Percentiles rank a stretch among this genome's conserved stretches.
Evolutionary conservation across 2,113 vertebrate species (phyloP).

Genomic region (Chloebia gouldiae): DNA sequence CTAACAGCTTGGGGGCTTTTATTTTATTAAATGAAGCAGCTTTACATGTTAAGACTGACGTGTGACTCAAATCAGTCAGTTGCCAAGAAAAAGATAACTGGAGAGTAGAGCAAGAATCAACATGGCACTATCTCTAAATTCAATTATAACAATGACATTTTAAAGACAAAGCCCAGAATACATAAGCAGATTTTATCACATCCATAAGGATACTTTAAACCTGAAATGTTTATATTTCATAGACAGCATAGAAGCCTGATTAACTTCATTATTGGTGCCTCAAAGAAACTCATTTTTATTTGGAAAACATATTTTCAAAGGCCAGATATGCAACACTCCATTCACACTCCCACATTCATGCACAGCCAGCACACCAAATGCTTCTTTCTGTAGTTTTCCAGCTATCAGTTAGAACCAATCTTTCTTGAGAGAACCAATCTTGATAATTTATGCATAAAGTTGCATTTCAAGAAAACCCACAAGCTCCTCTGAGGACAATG

Average conservation of each 20-base stretch:
- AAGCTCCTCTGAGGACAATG: not conserved
- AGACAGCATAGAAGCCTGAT: not conserved
- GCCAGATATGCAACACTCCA: accelerated
- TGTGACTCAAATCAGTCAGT: not conserved
- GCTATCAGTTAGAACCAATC: not conserved
- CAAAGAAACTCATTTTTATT: not conserved
- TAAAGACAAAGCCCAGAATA: not conserved
- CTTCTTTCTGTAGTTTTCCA: not conserved
- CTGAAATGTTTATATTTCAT: not conserved
- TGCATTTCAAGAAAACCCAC: not conserved
- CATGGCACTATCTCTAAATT: not conserved
- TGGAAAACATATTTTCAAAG: not conserved
- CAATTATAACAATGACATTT: not conserved
- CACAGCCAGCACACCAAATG: not conserved
- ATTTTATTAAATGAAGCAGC: not conserved
- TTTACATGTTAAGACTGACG: not conserved
- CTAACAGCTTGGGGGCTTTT: not conserved
- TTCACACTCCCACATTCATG: accelerated
- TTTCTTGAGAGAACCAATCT: not conserved
- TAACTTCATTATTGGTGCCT: not conserved
- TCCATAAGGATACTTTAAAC: not conserved
- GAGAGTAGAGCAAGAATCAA: not conserved
- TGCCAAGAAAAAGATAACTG: not conserved
- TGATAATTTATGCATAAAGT: not conserved
- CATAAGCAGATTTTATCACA: not conserved